Base-by-base conservation (phyloP, 2,113 vertebrate genomes). In the Manacus vitellinus region DNA sequence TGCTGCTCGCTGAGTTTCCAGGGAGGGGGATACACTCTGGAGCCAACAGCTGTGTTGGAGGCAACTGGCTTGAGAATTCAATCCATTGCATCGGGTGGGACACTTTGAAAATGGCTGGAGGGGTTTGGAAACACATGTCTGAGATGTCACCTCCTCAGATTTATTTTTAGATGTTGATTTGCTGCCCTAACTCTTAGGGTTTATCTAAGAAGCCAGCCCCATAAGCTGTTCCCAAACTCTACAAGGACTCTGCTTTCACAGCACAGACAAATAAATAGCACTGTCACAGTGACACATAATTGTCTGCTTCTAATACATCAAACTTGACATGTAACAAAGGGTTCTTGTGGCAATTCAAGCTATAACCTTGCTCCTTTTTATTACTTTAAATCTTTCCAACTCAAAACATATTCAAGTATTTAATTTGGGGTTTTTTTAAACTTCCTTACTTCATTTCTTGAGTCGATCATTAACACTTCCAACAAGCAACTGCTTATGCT, bases 51-150 rank as follows among this genome's bases (percentile, higher is more conserved):
- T 74, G 84, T 20, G 47, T 4, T 51, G 39, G 86, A 55, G 52
- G 70, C 76, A 91, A 80, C 55, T 39, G 73, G 49, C 46, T 59
- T 35, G 81, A 72, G 86, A 92, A 91, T 80, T 58, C 80, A 51
- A n/a, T 4, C 44, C 44, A 12, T 5, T 55, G 70, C 81, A 31
- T 3, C 0, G 8, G 27, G 66, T 1, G 14, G 61, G 71, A 85
- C 61, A 19, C 30, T 74, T 18, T 52, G 74, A 61, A 89, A 91
- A 63, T 21, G 81, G 65, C 43, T 85, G 77, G 33, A 75, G 52
- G 56, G 21, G 19, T 12, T 59, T 81, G 74, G 56, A 85, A 92
- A 74, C 47, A 46, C 37, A 55, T 80, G 33, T 20, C 73, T 14
- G 73, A 59, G 77, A 43, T 44, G 61, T 71, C 74, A 66, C 23